These are phyloP conservation scores for Micrastur ruficollis DNA, from an alignment of 2,797 vertebrate genomes.

Conservation along the genomic window DNA sequence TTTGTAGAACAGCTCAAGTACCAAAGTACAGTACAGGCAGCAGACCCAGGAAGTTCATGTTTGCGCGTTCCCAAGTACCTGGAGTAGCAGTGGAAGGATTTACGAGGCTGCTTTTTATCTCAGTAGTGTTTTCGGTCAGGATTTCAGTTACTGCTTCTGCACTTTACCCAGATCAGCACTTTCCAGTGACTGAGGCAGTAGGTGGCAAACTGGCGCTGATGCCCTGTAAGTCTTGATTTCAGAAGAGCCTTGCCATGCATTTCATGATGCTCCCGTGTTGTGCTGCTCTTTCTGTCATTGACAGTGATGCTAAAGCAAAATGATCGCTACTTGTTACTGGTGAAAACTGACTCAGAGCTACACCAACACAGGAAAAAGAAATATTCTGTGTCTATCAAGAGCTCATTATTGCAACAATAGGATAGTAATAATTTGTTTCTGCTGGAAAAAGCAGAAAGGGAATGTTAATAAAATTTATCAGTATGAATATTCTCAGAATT, in stretches of 20 bases:
- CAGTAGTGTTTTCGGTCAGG: neutral
- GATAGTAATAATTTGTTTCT: conserved; percentile 20
- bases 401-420: neutral
- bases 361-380: neutral
- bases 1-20: neutral
- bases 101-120: neutral
- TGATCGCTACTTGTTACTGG: neutral
- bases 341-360: neutral
- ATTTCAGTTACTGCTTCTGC: neutral
- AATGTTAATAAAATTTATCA: conserved; percentile 27
- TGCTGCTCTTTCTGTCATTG: neutral
- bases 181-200: neutral
- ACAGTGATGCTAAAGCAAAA: neutral
- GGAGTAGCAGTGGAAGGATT: neutral
- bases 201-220: neutral
- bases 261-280: neutral
- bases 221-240: neutral
- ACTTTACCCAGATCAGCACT: neutral
- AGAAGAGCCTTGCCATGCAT: neutral
- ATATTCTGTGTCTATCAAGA: neutral
- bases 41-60: neutral
- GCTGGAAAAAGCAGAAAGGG: neutral
- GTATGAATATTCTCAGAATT: neutral
- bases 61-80: neutral
- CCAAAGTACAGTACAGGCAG: neutral